A percentile compares a stretch with the other conserved stretches of the same genome.
Conservation (phyloP, 1,140 invertebrate genomes). For the Trialeurodes vaporariorum region DNA sequence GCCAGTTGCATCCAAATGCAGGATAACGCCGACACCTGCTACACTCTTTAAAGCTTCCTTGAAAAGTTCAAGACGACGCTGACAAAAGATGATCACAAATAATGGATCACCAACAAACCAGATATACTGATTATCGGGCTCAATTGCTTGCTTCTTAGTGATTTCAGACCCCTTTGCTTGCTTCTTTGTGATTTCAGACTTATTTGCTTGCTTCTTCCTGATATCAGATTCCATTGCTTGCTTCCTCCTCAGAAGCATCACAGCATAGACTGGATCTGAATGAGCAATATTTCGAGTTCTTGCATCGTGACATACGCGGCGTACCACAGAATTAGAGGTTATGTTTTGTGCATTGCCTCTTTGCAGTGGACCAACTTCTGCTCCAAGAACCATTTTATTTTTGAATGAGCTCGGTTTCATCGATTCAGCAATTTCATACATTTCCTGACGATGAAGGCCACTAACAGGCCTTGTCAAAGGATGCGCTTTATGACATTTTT, state of each 20-base stretch:
- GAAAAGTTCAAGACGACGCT: background rate
- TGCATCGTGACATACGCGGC: background rate
- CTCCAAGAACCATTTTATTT: background rate
- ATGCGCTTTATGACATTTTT: background rate
- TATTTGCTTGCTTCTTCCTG: background rate
- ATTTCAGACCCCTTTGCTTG: background rate
- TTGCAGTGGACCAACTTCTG: background rate
- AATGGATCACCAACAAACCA: background rate
- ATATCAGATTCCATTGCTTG: background rate
- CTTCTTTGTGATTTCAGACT: background rate
- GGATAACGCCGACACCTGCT: background rate
- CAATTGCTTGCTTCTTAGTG: too few species aligned
- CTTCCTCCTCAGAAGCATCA: background rate
- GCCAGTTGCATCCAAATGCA: background rate
- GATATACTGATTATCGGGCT: background rate
- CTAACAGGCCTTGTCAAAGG: background rate
- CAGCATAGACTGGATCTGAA: background rate
- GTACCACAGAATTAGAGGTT: background rate
- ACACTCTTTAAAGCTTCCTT: background rate
- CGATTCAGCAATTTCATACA: background rate
- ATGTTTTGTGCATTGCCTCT: background rate
- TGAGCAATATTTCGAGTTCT: background rate
- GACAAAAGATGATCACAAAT: background rate
- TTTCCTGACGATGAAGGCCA: background rate
- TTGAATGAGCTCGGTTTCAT: background rate